Evolutionary conservation across 1,140 invertebrate species (phyloP).

Genomic region (Procambarus clarkii): DNA sequence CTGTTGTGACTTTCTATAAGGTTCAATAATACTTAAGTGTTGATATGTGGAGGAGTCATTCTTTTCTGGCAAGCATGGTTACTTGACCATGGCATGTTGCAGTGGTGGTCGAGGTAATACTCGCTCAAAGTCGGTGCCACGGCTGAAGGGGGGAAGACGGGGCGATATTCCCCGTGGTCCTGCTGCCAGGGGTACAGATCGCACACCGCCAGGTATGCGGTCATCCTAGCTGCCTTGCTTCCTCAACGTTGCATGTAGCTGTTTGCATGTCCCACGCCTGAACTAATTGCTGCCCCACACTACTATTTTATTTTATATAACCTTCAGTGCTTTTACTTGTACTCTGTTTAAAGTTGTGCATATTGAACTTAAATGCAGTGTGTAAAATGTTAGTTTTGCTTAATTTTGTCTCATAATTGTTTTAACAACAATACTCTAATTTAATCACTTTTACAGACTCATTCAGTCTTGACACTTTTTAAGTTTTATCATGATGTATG

Average conservation of each 20-base stretch:
- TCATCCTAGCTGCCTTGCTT: constrained; percentile 32
- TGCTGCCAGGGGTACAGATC: constrained; percentile 35
- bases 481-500: too few relatives aligned
- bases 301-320: background rate
- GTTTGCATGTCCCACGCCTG: background rate
- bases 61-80: background rate
- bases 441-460: too few relatives aligned
- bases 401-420: too few relatives aligned
- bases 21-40: background rate
- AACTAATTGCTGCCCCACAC: background rate
- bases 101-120: constrained; percentile 38
- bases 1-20: background rate
- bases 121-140: constrained; percentile 49
- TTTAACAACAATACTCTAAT: too few relatives aligned
- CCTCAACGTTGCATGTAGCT: constrained; percentile 10
- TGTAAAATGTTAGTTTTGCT: too few relatives aligned
- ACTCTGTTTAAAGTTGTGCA: background rate
- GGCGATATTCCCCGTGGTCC: background rate
- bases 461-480: too few relatives aligned
- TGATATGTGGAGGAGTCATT: background rate
- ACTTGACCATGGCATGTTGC: constrained; percentile 43
- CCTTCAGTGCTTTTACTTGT: background rate
- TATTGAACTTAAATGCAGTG: background rate
- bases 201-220: constrained; percentile 35
- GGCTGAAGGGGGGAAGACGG: constrained; percentile 23